A percentile compares a stretch with the other conserved stretches of the same genome.
Conservation (phyloP, 2,797 vertebrate species). For the Tokudaia muenninki region DNA sequence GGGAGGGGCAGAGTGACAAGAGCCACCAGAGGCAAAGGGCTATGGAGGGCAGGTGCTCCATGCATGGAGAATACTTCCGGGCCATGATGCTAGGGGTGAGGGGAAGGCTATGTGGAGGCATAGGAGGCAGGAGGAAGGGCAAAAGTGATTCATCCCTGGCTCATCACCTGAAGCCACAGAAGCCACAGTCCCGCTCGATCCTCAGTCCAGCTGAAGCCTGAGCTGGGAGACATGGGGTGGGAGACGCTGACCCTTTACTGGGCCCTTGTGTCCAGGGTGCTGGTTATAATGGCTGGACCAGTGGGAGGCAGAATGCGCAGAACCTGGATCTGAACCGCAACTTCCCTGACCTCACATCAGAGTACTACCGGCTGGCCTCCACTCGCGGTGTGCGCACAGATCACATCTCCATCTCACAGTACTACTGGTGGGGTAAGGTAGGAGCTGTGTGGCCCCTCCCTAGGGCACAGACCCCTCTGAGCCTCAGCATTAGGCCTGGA, state of each 20-base stretch:
- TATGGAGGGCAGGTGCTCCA: not conserved
- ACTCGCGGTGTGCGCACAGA: constrained; percentile 91
- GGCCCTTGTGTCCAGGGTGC: constrained; percentile 90
- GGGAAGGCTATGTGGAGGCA: not conserved
- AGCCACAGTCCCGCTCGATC: rapidly evolving
- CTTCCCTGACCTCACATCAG: constrained; percentile 96
- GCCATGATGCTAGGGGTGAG: not conserved
- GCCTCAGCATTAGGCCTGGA: not conserved
- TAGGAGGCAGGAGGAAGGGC: not conserved
- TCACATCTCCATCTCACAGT: constrained; percentile 95
- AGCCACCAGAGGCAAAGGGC: not conserved
- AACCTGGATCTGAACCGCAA: constrained; percentile 98
- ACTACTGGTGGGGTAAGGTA: constrained; percentile 98
- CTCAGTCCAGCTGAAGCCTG: not conserved
- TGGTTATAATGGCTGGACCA: constrained; percentile 95
- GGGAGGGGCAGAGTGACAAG: not conserved
- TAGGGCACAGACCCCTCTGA: rapidly evolving
- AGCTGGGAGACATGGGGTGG: rapidly evolving
- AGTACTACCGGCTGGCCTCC: constrained; percentile 92
- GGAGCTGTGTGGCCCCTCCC: constrained; percentile 56
- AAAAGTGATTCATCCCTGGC: too few species aligned
- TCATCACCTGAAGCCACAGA: not conserved
- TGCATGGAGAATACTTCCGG: not conserved
- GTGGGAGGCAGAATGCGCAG: constrained; percentile 94
- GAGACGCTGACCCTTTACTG: rapidly evolving